These are phyloP conservation scores for Atopsyche davidsoni DNA, from an alignment of 1,140 invertebrate genomes.

Conservation along the genomic window DNA sequence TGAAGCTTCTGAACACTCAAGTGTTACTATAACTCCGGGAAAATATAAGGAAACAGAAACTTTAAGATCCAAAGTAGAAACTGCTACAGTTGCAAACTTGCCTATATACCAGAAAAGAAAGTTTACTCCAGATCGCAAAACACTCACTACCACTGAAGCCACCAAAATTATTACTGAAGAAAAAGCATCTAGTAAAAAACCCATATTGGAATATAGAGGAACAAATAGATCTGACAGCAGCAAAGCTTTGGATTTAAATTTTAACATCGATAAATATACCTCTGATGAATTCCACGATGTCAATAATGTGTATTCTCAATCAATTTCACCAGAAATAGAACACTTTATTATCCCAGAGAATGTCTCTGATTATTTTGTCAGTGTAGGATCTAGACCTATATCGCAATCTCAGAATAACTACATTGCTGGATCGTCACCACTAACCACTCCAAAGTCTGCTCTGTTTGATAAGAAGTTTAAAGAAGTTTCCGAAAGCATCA, in stretches of 20 bases:
- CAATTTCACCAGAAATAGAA: slow-evolving; percentile 26
- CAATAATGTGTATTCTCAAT: slow-evolving; percentile 29
- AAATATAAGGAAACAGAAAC: slow-evolving; percentile 1
- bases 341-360: slow-evolving; percentile 28
- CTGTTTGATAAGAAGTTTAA: slow-evolving; percentile 24
- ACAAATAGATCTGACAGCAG: slow-evolving; percentile 17
- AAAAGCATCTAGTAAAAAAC: not conserved
- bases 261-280: slow-evolving; percentile 29
- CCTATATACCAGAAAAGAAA: too few species aligned
- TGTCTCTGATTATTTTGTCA: slow-evolving; percentile 26
- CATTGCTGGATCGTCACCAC: not conserved
- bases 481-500: slow-evolving; percentile 28
- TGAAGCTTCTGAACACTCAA: slow-evolving; percentile 8
- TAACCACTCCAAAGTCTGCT: slow-evolving; percentile 20
- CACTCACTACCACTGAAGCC: too few species aligned
- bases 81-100: not conserved
- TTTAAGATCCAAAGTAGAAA: not conserved
- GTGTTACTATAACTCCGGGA: slow-evolving; percentile 4
- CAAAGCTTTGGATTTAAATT: slow-evolving; percentile 19
- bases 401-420: slow-evolving; percentile 4
- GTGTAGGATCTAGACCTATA: slow-evolving; percentile 17
- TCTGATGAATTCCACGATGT: slow-evolving; percentile 28
- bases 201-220: not conserved
- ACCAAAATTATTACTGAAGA: slow-evolving; percentile 1
- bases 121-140: slow-evolving; percentile 2